These are phyloP conservation scores for Neuroscelio doddi DNA, from an alignment of 2,888 invertebrate species.

Conservation along the genomic window DNA sequence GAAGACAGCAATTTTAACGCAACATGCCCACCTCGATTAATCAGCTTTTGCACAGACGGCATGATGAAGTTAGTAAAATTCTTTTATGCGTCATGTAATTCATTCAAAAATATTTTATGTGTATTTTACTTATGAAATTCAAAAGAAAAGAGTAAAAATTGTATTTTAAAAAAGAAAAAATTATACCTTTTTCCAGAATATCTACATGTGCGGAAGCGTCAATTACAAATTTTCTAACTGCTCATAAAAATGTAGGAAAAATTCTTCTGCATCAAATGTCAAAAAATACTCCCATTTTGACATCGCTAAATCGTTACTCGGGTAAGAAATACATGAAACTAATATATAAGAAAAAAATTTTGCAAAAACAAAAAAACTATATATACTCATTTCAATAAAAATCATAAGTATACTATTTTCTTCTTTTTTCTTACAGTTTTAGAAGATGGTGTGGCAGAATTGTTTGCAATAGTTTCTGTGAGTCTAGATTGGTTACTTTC, in stretches of 20 bases:
- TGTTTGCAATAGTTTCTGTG: conserved; percentile 62
- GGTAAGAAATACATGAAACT: conserved; percentile 46
- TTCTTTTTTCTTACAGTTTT: conserved; percentile 49
- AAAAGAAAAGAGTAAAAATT: too few species aligned
- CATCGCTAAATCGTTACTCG: conserved; percentile 62
- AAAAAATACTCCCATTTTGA: conserved; percentile 56
- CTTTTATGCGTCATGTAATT: background rate
- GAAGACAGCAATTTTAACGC: conserved; percentile 57
- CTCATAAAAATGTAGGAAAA: conserved; percentile 63
- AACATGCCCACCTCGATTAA: conserved; percentile 58
- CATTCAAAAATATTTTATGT: background rate
- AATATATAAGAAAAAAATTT: background rate
- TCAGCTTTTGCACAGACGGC: conserved; percentile 59
- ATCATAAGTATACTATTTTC: too few species aligned
- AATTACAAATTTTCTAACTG: conserved; percentile 58
- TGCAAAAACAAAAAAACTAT: too few species aligned
- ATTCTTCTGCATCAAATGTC: conserved; percentile 60
- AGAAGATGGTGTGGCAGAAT: conserved; percentile 61
- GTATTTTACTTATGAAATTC: background rate
- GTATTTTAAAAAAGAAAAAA: too few species aligned
- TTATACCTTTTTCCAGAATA: conserved; percentile 58
- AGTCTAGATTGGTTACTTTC: conserved; percentile 61
- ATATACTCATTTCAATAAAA: too few species aligned
- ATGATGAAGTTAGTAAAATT: conserved; percentile 55
- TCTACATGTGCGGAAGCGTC: conserved; percentile 64